Base-by-base conservation (phyloP, 1,140 invertebrate species). In the Steinernema feltiae region DNA sequence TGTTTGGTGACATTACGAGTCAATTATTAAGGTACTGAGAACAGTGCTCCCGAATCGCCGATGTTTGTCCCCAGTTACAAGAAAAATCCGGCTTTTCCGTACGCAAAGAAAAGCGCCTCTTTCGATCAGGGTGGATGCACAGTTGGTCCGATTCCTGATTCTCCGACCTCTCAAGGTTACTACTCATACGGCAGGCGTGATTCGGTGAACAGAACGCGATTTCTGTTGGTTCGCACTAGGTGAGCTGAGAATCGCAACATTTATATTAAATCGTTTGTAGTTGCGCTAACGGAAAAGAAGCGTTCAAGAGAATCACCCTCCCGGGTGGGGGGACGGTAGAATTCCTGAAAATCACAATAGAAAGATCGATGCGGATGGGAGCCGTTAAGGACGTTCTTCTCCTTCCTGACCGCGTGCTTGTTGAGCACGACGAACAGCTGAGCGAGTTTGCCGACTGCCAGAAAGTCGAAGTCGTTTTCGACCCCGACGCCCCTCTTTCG, bases 391-490 rank as follows among this genome's bases (percentile, higher is more conserved):
- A 63, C 53, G 53, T 63, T 15, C 53, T 63, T 63, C 53, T 63
- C 15, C 53, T 63, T 21, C 53, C 53, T 3, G 53, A 63, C 53
- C 53, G 53, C 53, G 24, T 63, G 12, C 53, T 63, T 27, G 53
- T 63, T 3, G 53, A 63, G 53, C 53, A 63, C 53, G 53, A 63
- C 53, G 53, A 63, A 63, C 53, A 63, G 53, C 53, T 63, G 53
- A 27, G 53, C 53, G 53, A 63, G 53, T 63, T 63, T 27, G 53
- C 53, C 53, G 53, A 63, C 53, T 63, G 53, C 53, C 53, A 63
- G 53, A 63, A 63, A 63, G 53, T 63, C 12, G 53, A 63, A 63
- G 53, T 63, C 53, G 24, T 63, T 15, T 63, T 63, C 53, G 53
- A 63, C 53, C 53, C 53, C 12, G 53, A 63, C 53, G 53, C 53